Conservation (phyloP, 2,797 vertebrate species). For the Acipenser ruthenus region DNA sequence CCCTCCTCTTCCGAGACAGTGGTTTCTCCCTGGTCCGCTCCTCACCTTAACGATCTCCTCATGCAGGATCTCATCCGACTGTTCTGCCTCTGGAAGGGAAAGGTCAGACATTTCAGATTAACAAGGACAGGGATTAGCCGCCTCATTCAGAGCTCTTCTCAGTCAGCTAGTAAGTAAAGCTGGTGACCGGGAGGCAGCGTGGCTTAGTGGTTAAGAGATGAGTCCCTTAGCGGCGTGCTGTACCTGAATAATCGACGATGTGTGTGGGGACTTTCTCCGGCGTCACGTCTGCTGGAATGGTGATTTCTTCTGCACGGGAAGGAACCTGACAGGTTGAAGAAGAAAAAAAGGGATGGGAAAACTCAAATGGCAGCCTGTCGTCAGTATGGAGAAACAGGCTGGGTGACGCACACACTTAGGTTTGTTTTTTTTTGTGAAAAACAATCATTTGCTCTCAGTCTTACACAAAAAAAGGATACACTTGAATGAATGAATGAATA, state of each 20-base stretch:
- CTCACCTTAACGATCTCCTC: constrained; percentile 85
- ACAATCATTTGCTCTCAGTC: not conserved
- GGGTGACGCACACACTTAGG: not conserved
- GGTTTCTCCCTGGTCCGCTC: not conserved
- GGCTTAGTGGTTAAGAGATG: accelerated
- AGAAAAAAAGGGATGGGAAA: not conserved
- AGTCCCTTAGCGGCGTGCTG: not conserved
- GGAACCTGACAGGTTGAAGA: constrained; percentile 67
- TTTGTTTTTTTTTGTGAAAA: no score
- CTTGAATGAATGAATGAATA: no score
- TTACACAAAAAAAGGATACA: no score
- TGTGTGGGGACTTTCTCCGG: constrained; percentile 94
- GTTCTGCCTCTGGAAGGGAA: constrained; percentile 69
- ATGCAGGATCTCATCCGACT: constrained; percentile 73
- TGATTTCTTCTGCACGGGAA: constrained; percentile 87
- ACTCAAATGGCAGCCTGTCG: no score
- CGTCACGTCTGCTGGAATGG: constrained; percentile 92
- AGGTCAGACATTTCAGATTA: no score
- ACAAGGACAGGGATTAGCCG: not conserved
- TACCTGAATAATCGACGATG: constrained; percentile 95
- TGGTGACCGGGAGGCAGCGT: not conserved
- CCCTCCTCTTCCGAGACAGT: no score
- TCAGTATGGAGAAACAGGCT: not conserved
- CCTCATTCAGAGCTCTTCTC: not conserved
- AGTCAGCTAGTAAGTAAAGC: not conserved